A percentile compares a stretch with the other conserved stretches of the same genome.
Conservation (phyloP, 2,888 invertebrate species). For the Exephanes ischioxanthus region DNA sequence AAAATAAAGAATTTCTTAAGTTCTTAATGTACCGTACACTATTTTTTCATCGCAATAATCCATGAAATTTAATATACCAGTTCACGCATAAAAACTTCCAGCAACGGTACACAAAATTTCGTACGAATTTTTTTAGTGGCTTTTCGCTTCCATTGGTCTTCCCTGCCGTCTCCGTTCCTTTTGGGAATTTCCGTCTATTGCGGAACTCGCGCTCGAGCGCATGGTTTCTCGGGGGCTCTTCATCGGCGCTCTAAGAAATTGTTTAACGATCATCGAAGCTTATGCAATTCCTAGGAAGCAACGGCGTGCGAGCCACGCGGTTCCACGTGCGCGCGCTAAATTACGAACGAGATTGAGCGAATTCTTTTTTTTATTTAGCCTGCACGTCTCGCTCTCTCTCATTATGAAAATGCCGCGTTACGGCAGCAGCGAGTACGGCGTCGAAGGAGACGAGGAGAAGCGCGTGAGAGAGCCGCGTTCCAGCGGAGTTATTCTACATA, state of each 20-base stretch:
- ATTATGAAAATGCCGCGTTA: conserved; percentile 60
- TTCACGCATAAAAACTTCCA: too few relatives aligned
- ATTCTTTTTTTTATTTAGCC: conserved; percentile 58
- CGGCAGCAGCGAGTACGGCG: conserved; percentile 54
- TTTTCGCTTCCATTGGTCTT: background rate
- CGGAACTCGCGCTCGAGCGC: conserved; percentile 48
- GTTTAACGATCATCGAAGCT: conserved; percentile 43
- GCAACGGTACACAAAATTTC: too few relatives aligned
- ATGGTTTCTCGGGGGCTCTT: background rate
- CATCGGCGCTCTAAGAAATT: conserved; percentile 32
- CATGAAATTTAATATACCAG: too few relatives aligned
- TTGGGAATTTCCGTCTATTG: conserved; percentile 40
- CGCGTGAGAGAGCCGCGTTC: conserved; percentile 69
- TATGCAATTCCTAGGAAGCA: conserved; percentile 56
- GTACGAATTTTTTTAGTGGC: too few relatives aligned
- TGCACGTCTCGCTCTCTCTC: conserved; percentile 68
- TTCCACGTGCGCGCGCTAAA: conserved; percentile 28
- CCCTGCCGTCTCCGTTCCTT: conserved; percentile 1
- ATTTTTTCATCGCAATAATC: too few relatives aligned
- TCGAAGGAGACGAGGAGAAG: conserved; percentile 51
- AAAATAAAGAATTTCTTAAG: too few relatives aligned
- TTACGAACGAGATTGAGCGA: conserved; percentile 56
- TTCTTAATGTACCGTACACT: too few relatives aligned
- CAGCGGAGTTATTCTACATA: conserved; percentile 54
- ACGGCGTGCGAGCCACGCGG: conserved; percentile 20